A percentile compares a stretch with the other conserved stretches of the same genome.
Evolutionary conservation across 2,113 vertebrate genomes (phyloP).

Genomic region (Odobenus rosmarus): DNA sequence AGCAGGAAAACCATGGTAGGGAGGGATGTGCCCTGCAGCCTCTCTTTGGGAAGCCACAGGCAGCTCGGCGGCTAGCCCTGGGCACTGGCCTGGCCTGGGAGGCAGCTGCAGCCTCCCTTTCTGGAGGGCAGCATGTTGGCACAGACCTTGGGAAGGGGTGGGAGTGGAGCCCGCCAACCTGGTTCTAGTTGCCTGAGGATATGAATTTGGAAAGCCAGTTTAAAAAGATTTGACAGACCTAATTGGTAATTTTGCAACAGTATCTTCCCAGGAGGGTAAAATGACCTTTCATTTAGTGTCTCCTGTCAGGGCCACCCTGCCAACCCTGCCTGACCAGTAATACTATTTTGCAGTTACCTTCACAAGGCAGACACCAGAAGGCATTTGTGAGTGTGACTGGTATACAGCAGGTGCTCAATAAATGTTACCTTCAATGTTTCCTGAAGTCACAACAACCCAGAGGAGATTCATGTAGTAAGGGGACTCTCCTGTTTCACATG

Average conservation of each 20-base stretch:
- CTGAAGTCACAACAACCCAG: not conserved
- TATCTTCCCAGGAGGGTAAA: not conserved
- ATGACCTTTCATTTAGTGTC: not conserved
- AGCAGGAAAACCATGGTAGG: not conserved
- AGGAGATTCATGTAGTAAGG: not conserved
- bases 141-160: conserved; percentile 26
- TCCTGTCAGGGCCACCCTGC: not conserved
- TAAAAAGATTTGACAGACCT: conserved; percentile 4
- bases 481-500: not conserved
- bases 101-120: not conserved
- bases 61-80: not conserved
- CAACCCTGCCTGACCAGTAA: not conserved
- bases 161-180: conserved; percentile 36
- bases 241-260: not conserved
- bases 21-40: not conserved
- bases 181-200: conserved; percentile 71
- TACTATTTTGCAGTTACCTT: not conserved
- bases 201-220: conserved; percentile 71
- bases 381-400: not conserved
- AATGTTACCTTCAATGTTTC: not conserved
- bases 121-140: conserved; percentile 9
- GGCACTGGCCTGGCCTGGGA: not conserved
- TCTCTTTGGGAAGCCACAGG: conserved; percentile 29
- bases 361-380: not conserved
- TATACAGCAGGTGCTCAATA: not conserved